Evolutionary conservation across 2,888 invertebrate species (phyloP), one percentile per base, ranked within the genome.

Genomic region (Temnothorax unifasciatus): DNA sequence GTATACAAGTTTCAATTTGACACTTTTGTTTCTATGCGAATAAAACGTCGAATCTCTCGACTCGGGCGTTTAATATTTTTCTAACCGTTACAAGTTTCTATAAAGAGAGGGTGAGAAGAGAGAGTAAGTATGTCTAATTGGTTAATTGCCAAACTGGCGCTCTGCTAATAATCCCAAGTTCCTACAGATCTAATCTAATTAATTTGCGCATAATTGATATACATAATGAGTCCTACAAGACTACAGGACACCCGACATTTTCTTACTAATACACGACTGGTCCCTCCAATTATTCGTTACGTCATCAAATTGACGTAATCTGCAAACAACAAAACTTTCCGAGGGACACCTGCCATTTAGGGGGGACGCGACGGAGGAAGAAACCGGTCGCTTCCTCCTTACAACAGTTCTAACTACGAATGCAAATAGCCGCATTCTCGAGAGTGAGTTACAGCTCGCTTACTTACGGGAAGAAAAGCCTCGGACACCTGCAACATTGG

Each of bases 321-420:
- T 21, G 25, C 50, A 44, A 25, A 66, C 52, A 41, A 29, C n/a
- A 41, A 38, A 64, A 29, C 34, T 77, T 68, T 44, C 25, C 57
- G 13, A 66, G 15, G 15, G 29, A 68, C 44, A 57, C 57, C 29
- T 85, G 66, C 69, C 59, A 61, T 84, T 59, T 61, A 54, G 61
- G 86, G 68, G 59, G 41, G 52, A 79, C 41, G 71, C 79, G 68
- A 82, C 82, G 76, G 34, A 34, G 34, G 34, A 84, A 86, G 85
- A 86, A 87, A 88, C 83, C 85, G 85, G 85, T 86, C 87, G 82
- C 84, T 87, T 86, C 63, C 63, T 90, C 64, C 66, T 87, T 86
- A 83, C 61, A 84, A 85, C 86, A 85, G 74, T 77, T 66, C 52
- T 59, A 82, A 85, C 85, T 83, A 77, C 74, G 54, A 86, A 85